phyloP scores from a whole-genome alignment of 2,888 invertebrate species.

The Atrina japonica region DNA sequence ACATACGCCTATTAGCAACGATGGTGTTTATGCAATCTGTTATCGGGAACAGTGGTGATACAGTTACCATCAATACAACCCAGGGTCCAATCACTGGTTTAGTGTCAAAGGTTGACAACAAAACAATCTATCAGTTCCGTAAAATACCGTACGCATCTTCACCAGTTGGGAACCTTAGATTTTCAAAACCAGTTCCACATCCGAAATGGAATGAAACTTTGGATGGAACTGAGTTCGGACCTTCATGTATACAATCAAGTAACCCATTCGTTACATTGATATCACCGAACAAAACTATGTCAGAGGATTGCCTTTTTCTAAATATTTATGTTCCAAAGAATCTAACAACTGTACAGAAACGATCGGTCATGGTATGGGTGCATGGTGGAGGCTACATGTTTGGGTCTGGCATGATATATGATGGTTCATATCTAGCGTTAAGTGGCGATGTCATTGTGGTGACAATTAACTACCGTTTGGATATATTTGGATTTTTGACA shows the following conservation, averaged over 20 bases:
- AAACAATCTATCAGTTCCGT: conserved; percentile 1
- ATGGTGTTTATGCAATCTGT: too few relatives aligned
- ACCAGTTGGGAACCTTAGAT: conserved; percentile 20
- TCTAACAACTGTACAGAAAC: neutral
- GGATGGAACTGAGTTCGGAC: conserved; percentile 22
- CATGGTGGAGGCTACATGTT: conserved; percentile 26
- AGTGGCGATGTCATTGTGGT: conserved; percentile 29
- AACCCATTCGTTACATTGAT: neutral
- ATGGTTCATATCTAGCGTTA: neutral
- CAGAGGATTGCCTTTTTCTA: conserved; percentile 27
- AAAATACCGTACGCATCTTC: conserved; percentile 30
- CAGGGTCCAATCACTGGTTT: too few relatives aligned
- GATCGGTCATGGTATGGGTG: conserved; percentile 30
- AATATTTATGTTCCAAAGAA: conserved; percentile 29
- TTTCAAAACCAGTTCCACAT: conserved; percentile 12
- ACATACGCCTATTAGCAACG: too few relatives aligned
- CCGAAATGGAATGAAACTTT: neutral
- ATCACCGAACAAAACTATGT: neutral
- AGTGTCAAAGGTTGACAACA: neutral
- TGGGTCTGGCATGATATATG: conserved; percentile 10
- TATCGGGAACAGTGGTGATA: too few relatives aligned
- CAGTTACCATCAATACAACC: too few relatives aligned
- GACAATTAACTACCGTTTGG: conserved; percentile 29
- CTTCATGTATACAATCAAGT: conserved; percentile 10
- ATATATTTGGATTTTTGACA: conserved; percentile 13